phyloP scores from a whole-genome alignment of 2,113 vertebrate genomes.

The Callipepla squamata region DNA sequence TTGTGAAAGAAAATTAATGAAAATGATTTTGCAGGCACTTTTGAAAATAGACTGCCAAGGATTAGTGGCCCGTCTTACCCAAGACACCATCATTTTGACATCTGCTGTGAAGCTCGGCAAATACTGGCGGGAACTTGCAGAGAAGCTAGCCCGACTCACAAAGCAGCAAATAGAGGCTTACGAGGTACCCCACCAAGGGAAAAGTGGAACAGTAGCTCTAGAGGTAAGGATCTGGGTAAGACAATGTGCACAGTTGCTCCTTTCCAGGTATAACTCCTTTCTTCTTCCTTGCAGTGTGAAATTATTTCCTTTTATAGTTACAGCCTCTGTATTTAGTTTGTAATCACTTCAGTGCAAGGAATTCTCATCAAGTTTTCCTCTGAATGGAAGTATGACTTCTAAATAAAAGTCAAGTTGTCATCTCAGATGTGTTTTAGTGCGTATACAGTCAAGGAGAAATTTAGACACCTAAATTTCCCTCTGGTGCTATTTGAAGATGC shows the following conservation, averaged over 20 bases:
- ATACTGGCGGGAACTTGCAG: slow-evolving; percentile 91
- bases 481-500: background rate
- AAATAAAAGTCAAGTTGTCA: background rate
- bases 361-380: background rate
- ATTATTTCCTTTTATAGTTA: background rate
- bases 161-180: slow-evolving; percentile 89
- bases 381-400: background rate
- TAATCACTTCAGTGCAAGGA: background rate
- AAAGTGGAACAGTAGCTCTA: slow-evolving; percentile 77
- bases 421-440: background rate
- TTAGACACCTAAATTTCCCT: background rate
- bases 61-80: slow-evolving; percentile 85
- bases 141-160: slow-evolving; percentile 86
- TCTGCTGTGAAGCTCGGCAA: slow-evolving; percentile 92
- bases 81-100: slow-evolving; percentile 91
- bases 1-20: background rate
- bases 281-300: background rate
- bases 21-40: slow-evolving; percentile 82
- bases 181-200: slow-evolving; percentile 89
- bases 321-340: background rate
- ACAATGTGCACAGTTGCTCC: background rate
- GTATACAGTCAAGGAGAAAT: background rate
- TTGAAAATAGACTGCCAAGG: slow-evolving; percentile 91
- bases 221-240: slow-evolving; percentile 77
- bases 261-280: background rate